A percentile compares a stretch with the other conserved stretches of the same genome.
These are phyloP conservation scores for Coelopa frigida DNA, from an alignment of 1,140 invertebrate species.

Conservation along the genomic window DNA sequence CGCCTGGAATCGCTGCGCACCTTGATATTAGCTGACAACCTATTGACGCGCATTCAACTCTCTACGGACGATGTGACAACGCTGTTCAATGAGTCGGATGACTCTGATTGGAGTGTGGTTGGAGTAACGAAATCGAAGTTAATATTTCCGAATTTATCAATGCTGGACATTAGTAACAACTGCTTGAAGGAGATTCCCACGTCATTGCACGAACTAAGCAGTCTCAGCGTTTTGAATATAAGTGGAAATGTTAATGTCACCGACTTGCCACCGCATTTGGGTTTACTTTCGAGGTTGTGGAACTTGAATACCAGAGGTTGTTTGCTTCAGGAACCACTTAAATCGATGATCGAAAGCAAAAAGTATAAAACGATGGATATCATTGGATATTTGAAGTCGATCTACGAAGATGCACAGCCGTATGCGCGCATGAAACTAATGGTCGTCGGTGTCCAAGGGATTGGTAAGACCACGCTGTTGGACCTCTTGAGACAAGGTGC, in stretches of 20 bases:
- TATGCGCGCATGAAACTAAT: conserved; percentile 96
- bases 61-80: conserved; percentile 63
- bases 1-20: conserved; percentile 45
- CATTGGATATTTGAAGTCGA: conserved; percentile 87
- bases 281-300: conserved; percentile 86
- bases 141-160: conserved; percentile 89
- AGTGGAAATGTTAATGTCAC: conserved; percentile 79
- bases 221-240: conserved; percentile 90
- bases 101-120: conserved; percentile 42
- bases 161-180: conserved; percentile 92
- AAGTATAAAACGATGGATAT: conserved; percentile 96
- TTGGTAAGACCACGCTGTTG: conserved; percentile 86
- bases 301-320: conserved; percentile 91
- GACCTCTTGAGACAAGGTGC: conserved; percentile 70
- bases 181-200: conserved; percentile 68
- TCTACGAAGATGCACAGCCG: conserved; percentile 82
- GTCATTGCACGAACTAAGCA: conserved; percentile 76
- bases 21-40: conserved; percentile 76
- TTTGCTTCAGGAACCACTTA: conserved; percentile 78
- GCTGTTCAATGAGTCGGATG: conserved; percentile 39
- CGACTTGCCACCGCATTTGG: conserved; percentile 90
- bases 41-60: conserved; percentile 67
- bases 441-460: conserved; percentile 91
- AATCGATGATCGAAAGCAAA: conserved; percentile 86
- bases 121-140: conserved; percentile 56